These are phyloP conservation scores for Osmerus eperlanus DNA, from an alignment of 2,113 vertebrate genomes.

Conservation along the genomic window DNA sequence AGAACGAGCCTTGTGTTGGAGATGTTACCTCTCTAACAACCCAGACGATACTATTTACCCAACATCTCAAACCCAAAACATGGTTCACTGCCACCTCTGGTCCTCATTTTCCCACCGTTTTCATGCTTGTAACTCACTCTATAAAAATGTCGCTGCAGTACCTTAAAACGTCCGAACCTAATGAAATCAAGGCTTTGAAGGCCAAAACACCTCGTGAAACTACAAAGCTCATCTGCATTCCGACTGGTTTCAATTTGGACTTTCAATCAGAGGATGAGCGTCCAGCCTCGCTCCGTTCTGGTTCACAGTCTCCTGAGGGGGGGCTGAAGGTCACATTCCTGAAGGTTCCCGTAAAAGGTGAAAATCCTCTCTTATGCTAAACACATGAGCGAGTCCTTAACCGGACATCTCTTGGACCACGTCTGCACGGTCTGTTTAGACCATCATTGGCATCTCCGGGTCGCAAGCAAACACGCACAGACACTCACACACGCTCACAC, in stretches of 20 bases:
- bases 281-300: conserved; percentile 53
- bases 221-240: conserved; percentile 3
- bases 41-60: no score
- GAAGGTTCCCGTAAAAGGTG: conserved; percentile 45
- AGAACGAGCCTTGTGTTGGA: neutral
- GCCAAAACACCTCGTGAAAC: conserved; percentile 32
- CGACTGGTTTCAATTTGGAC: conserved; percentile 61
- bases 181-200: conserved; percentile 56
- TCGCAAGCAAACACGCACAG: neutral
- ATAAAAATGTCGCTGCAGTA: conserved; percentile 52
- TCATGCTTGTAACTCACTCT: conserved; percentile 56
- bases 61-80: conserved; percentile 25
- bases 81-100: conserved; percentile 30
- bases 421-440: neutral
- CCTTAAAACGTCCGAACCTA: conserved; percentile 43
- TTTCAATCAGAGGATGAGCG: conserved; percentile 20
- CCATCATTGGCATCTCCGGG: neutral
- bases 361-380: conserved; percentile 50
- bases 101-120: conserved; percentile 48
- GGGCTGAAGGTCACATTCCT: conserved; percentile 70
- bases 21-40: conserved; percentile 20
- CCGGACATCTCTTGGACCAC: neutral
- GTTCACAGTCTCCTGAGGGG: conserved; percentile 37
- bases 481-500: neutral
- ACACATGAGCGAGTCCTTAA: conserved; percentile 43